Base-by-base conservation (phyloP, 2,113 vertebrate species). In the Eubucco bourcierii region DNA sequence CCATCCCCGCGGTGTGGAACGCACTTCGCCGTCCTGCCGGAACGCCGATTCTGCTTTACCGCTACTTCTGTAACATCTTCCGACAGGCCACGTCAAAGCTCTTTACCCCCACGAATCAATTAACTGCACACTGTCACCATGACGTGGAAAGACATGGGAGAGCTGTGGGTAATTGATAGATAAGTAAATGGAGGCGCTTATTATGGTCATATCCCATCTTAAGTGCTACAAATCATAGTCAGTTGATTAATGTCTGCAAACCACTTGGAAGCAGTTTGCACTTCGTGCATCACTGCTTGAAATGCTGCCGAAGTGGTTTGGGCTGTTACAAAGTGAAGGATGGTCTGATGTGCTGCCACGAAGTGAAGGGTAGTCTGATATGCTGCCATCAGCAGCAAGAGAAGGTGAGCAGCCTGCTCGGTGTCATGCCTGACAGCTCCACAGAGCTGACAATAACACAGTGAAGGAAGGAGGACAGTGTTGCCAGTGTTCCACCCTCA, bases 91-190 rank as follows among this genome's bases (percentile, higher is more conserved):
- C 56, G 60, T 84, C 78, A 88, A 88, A 88, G 66, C 29, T 70
- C 66, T 41, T 70, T 59, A 41, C 28, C 39, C 27, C 33, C 10
- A 2, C 80, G 68, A 89, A 88, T 92, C 88, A 68, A 80, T 64
- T 61, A 79, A 79, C 71, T 59, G 80, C 50, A 79, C 47, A 33
- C 53, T 14, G 6, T 70, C 84, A 81, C 66, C 1, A 0, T 59
- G 92, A 93, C 46, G 28, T 17, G 47, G 50, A 84, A 67, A 88
- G 84, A 86, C 74, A 68, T 55, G 44, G 50, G 65, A 91, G 76
- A 39, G 60, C 55, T 65, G 47, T 21, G 77, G 56, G 79, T 71
- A 84, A 91, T 96, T 96, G 90, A 94, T 46, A 95, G 78, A 56
- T 82, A 66, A 68, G 50, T 76, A 84, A 94, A 93, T 14, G 15